Evolutionary conservation across 2,113 vertebrate genomes (phyloP).

Genomic region (Tyto alba): DNA sequence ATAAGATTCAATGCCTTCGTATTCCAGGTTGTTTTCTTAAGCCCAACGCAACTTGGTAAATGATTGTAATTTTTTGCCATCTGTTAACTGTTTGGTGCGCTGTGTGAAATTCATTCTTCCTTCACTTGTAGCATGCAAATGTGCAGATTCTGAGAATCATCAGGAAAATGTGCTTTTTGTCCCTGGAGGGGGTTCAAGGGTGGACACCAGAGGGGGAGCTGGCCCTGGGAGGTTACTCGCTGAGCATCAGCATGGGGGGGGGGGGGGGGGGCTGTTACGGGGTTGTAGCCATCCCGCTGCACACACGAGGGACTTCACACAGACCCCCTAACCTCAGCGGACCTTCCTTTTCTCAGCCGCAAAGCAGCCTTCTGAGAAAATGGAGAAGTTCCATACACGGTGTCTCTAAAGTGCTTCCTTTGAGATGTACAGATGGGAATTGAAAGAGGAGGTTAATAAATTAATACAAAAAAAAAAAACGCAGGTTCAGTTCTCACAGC

Average conservation of each 20-base stretch:
- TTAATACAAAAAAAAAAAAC: background rate
- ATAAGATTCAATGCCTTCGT: background rate
- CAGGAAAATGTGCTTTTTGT: background rate
- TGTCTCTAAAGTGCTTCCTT: background rate
- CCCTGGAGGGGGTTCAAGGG: background rate
- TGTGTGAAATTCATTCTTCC: background rate
- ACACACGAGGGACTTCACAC: background rate
- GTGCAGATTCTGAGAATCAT: background rate
- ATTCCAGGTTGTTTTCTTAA: background rate
- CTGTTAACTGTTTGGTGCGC: background rate
- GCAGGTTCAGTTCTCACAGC: background rate
- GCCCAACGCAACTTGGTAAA: background rate
- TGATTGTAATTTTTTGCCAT: background rate
- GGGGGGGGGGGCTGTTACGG: background rate
- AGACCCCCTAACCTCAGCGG: background rate
- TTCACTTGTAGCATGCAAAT: background rate
- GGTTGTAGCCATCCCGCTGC: background rate
- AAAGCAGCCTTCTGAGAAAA: background rate
- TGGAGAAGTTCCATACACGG: rapidly evolving
- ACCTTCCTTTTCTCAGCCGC: background rate
- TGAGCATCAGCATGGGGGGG: background rate
- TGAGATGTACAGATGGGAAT: background rate
- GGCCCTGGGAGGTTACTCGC: background rate
- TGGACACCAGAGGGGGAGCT: background rate
- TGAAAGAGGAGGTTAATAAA: background rate